Base-by-base conservation (phyloP, 1,140 invertebrate species). In the Anthonomus grandis region DNA sequence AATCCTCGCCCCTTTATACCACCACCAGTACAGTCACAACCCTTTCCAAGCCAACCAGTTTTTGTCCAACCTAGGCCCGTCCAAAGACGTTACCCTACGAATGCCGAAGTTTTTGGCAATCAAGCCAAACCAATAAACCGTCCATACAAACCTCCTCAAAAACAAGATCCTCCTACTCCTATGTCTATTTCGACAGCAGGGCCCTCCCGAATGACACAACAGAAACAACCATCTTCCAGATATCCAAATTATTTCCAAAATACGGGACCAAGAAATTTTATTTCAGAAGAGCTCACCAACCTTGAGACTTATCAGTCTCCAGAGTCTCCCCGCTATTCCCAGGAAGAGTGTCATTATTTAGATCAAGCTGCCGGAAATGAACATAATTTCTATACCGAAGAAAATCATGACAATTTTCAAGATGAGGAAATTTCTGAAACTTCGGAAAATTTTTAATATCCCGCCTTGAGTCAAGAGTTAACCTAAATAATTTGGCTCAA, bases 401-500 rank as follows among this genome's bases (percentile, higher is more conserved):
- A 19, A 21, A 4, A 21, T 21, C 4, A 19, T 21, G 18, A 10
- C 42, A 5, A 45, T 21, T 8, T 12, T 5, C 4, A 45, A 23
- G 18, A 23, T 15, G 4, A 45, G 4, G 13, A 45, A 4, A 17
- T 8, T 15, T 15, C 5, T 8, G 42, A 21, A 45, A 45, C 9
- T 45, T 15, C 18, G 12, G 48, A 50, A 50, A 50, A 50, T 50
- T 50, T 50, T 50, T 15, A 9, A 5, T 15, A 50, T 5, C 4
- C 22, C 17, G 48, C 48, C 48, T 37, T 34, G 3, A 3, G 4
- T 10, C 48, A 12, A 15, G 34, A 38, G 22, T 50, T 15, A 17
- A 50, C 48, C 17, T 50, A 50, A 50, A 50, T 23, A 50, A 50
- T 39, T 19, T 50, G 22, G 18, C 18, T 3, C 4, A 21, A 38